Conservation (phyloP, 2,113 vertebrate genomes). For the Chaetodon auriga region DNA sequence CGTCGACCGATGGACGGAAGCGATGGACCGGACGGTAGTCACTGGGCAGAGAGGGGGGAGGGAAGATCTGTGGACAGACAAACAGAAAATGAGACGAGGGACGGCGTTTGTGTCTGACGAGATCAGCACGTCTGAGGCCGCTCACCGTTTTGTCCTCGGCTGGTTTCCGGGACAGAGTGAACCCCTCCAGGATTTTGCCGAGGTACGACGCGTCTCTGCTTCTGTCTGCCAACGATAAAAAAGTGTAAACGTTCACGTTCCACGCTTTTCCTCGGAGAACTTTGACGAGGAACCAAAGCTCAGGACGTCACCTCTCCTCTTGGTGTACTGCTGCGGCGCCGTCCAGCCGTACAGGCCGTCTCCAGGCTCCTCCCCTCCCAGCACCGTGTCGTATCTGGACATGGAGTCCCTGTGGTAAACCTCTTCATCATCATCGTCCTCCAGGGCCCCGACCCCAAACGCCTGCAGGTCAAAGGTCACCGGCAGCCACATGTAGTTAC, state of each 20-base stretch:
- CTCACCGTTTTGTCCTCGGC: constrained; percentile 48
- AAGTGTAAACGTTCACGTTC: background rate
- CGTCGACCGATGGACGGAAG: constrained; percentile 84
- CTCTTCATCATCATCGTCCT: constrained; percentile 96
- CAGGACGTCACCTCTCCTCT: constrained; percentile 70
- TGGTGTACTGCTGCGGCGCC: constrained; percentile 89
- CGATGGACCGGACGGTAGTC: constrained; percentile 90
- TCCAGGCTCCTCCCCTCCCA: constrained; percentile 93
- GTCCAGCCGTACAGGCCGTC: constrained; percentile 97
- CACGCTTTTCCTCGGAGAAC: too few species aligned
- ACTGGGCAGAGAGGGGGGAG: constrained; percentile 88
- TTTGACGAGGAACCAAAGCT: too few species aligned
- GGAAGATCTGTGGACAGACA: constrained; percentile 84
- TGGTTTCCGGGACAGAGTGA: constrained; percentile 59
- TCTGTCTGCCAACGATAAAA: constrained; percentile 51
- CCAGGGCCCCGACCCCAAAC: constrained; percentile 95
- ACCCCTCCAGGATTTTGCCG: constrained; percentile 76
- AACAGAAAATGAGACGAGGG: background rate
- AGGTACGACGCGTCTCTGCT: constrained; percentile 66
- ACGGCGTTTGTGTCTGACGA: background rate
- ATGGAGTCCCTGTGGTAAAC: constrained; percentile 93
- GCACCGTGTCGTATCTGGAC: constrained; percentile 90
- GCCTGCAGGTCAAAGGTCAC: constrained; percentile 83
- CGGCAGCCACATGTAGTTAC: background rate
- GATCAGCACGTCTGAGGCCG: rapidly evolving